Base-by-base conservation (phyloP, 2,113 vertebrate species). In the Gymnocephalus cernua region DNA sequence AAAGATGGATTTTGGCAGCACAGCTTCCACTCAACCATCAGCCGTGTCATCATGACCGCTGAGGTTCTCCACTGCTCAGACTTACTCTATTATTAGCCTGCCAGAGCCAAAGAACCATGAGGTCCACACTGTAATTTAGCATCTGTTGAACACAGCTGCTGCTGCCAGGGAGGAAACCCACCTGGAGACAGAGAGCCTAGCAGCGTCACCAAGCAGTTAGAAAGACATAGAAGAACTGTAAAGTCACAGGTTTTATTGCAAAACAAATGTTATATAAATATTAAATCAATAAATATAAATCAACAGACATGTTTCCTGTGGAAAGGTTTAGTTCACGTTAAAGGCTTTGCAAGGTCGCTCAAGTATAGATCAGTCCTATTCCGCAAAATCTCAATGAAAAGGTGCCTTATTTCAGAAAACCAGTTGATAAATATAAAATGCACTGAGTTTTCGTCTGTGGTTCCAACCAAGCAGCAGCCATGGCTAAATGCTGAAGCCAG, bases 111-210 rank as follows among this genome's bases (percentile, higher is more conserved):
- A 83, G 85, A 67, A 75, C 80, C 87, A 83, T 68, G 80, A 83
- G 86, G 79, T 78, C 79, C 83, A 80, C 87, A 85, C 94, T 92
- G 77, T 92, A 93, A 93, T 93, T 93, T 94, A 95, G 90, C 92
- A 94, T 95, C 93, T 94, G 94, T 82, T 81, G 69, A 89, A 72
- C 84, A 72, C 92, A 92, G 92, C 88, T 92, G 91, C 89, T 82
- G 84, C 71, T 41, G 77, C 79, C 57, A 35, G 8, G 41, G 74
- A 88, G 71, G 77, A 79, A 81, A 79, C 81, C 87, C 87, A 89
- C 86, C 90, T 90, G 86, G 86, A 86, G 70, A 70, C 68, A 27
- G 27, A 76, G 56, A 62, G 57, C 64, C 62, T 50, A 50, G 62
- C 32, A 32, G 51, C 25, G 2, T 21, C 11, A 23, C 44, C 27